Conservation (phyloP, 2,113 vertebrate genomes). For the Castor canadensis region DNA sequence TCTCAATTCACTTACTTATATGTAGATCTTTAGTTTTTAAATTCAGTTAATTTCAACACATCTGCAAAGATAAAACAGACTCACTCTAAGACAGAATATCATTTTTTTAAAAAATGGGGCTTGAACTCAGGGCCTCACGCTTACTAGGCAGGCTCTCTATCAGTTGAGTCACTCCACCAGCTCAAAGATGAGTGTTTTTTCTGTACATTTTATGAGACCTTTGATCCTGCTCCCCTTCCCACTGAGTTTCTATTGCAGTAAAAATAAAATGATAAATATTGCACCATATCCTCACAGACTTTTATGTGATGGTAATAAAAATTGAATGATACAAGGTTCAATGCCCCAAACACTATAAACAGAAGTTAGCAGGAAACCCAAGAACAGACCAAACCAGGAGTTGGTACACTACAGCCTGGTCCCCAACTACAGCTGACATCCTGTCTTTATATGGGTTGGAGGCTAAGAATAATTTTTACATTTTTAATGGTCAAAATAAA, state of each 20-base stretch:
- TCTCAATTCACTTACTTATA: background rate
- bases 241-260: background rate
- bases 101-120: too few relatives aligned
- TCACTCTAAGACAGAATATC: background rate
- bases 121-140: too few relatives aligned
- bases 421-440: fast-evolving
- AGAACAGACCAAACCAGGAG: background rate
- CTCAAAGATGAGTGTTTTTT: too few relatives aligned
- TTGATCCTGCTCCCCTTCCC: background rate
- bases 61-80: background rate
- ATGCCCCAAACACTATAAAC: background rate
- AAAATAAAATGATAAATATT: constrained; percentile 4
- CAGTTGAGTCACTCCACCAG: too few relatives aligned
- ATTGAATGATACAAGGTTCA: background rate
- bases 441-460: background rate
- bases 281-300: background rate
- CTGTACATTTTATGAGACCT: background rate
- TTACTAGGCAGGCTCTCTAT: too few relatives aligned
- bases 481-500: background rate
- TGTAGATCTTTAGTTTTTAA: background rate
- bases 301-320: constrained; percentile 41
- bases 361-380: background rate
- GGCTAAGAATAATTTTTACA: background rate
- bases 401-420: background rate
- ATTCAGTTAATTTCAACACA: background rate